Evolutionary conservation across 2,797 vertebrate species (phyloP), one percentile per base, ranked within the genome.

Genomic region (Atherinosoma microstoma): DNA sequence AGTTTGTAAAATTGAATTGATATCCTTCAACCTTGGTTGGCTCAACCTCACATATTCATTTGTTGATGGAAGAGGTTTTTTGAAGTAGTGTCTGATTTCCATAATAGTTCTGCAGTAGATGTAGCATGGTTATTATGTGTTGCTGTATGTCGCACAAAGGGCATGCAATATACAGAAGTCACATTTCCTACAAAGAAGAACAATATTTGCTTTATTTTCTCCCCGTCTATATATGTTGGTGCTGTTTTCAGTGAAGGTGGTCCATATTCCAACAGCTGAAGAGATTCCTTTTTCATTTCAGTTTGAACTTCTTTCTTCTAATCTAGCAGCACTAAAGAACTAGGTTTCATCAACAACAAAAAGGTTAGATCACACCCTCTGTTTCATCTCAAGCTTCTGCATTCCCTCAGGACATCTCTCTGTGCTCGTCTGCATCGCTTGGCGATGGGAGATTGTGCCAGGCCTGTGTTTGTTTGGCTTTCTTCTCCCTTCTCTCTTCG

Each of bases 401-500:
- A 30, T 85, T 91, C 92, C 90, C 92, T 42, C 7, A 85, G 85
- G 92, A 92, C 40, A 51, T 57, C 82, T 85, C 84, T 83, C 85
- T 79, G 79, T 57, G 85, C 85, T 89, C 67, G 84, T 87, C 89
- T 88, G 84, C 83, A 30, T 79, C 74, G 86, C 89, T 90, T 84
- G 89, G 86, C 63, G 67, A 92, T 82, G 82, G 87, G 89, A 91
- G 92, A 87, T 90, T 91, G 91, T 85, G 87, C 87, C 90, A 90
- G 86, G 82, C 73, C 84, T 85, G 88, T 89, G 92, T 95, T 94
- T 95, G 88, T 93, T 93, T 92, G 91, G 84, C 90, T 91, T 88
- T 86, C 84, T 84, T 80, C 75, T 82, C 87, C 80, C 79, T 89
- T 89, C 88, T 89, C 89, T 85, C 92, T 79, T 77, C 51, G 64